Evolutionary conservation across 2,888 invertebrate species (phyloP).

Genomic region (Ochropacha duplaris): DNA sequence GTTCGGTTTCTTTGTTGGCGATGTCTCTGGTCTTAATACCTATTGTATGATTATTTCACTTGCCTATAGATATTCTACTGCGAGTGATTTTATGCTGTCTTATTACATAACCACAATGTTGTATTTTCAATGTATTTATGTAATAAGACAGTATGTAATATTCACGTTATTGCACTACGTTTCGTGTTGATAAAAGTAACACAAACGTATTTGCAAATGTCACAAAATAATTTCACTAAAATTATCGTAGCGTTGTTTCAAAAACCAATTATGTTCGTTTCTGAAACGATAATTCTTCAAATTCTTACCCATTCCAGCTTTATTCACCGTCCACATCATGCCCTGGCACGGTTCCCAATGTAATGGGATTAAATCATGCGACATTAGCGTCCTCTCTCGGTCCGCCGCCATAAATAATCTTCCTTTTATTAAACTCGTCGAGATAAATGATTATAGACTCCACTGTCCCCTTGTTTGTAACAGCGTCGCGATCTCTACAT

Average conservation of each 20-base stretch:
- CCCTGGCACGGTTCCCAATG: constrained; percentile 73
- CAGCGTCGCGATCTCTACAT: constrained; percentile 34
- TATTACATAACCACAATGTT: neutral
- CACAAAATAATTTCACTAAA: neutral
- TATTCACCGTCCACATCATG: constrained; percentile 11
- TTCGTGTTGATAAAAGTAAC: too few relatives aligned
- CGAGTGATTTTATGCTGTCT: neutral
- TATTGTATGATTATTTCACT: constrained; percentile 45
- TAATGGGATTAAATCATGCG: constrained; percentile 81
- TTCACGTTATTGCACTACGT: too few relatives aligned
- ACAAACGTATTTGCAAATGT: neutral
- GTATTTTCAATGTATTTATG: too few relatives aligned
- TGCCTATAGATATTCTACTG: constrained; percentile 15
- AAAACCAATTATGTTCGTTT: constrained; percentile 4
- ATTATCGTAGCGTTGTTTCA: neutral
- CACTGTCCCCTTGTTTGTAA: constrained; percentile 64
- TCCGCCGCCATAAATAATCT: constrained; percentile 78
- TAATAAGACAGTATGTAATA: too few relatives aligned
- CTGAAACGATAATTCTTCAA: constrained; percentile 2
- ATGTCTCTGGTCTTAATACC: constrained; percentile 48
- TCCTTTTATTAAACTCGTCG: constrained; percentile 81
- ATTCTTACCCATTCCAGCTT: constrained; percentile 6
- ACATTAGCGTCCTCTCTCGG: constrained; percentile 66
- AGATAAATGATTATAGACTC: constrained; percentile 82
- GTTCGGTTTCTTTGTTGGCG: constrained; percentile 64